Conservation (phyloP, 2,888 invertebrate species). For the Clunio marinus region DNA sequence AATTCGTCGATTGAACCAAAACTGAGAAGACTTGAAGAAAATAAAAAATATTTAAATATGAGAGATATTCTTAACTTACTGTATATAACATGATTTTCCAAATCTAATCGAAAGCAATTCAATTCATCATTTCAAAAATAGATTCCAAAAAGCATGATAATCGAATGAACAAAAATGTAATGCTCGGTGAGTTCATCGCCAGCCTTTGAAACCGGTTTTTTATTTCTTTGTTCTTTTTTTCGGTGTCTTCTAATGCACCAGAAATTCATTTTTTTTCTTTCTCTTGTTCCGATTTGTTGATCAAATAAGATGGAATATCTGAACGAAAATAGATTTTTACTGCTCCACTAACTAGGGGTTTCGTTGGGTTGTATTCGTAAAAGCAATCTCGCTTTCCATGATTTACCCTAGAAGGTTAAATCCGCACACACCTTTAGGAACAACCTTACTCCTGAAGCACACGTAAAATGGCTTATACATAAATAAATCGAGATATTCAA, state of each 20-base stretch:
- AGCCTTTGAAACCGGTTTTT: not conserved
- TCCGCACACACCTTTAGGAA: not conserved
- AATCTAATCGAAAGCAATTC: constrained; percentile 17
- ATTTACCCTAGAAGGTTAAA: not conserved
- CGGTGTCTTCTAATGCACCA: not conserved
- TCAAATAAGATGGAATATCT: constrained; percentile 3
- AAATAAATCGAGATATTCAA: too few relatives aligned
- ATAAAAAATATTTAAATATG: not conserved
- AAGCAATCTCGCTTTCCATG: too few relatives aligned
- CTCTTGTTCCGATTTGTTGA: not conserved
- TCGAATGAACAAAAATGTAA: not conserved
- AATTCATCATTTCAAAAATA: constrained; percentile 13
- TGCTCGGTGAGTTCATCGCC: too few relatives aligned
- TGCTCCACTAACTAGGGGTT: constrained; percentile 18
- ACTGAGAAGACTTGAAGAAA: too few relatives aligned
- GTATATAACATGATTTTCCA: too few relatives aligned
- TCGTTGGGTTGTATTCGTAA: not conserved
- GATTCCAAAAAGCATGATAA: not conserved
- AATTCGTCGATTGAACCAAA: too few relatives aligned
- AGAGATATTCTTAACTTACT: too few relatives aligned
- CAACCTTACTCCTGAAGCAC: too few relatives aligned
- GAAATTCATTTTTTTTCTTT: constrained; percentile 11
- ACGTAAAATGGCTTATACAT: too few relatives aligned
- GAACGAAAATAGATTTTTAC: constrained; percentile 18
- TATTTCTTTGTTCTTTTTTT: not conserved